phyloP scores from a whole-genome alignment of 1,140 invertebrate species.

The Zaprionus capensis region DNA sequence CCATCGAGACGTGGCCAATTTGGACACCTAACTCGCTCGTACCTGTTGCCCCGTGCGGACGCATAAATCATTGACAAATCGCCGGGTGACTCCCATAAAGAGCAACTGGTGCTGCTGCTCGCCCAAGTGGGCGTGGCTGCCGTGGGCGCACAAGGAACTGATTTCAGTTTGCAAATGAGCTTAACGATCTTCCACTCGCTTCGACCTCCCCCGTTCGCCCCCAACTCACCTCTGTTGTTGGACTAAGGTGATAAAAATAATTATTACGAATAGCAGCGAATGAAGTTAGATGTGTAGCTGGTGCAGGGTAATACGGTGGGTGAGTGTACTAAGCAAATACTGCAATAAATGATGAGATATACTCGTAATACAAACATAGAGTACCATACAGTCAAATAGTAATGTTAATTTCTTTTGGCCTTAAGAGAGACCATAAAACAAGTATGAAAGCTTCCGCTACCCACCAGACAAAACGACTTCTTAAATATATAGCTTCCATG shows the following conservation, averaged over 20 bases:
- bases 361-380: not conserved
- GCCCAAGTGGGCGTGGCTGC: conserved; percentile 20
- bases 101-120: conserved; percentile 38
- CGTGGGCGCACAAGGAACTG: conserved; percentile 2
- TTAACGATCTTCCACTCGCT: not conserved
- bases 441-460: no score
- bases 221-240: no score
- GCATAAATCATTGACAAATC: conserved; percentile 67
- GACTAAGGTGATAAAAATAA: not conserved
- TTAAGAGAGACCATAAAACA: no score
- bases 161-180: not conserved
- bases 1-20: conserved; percentile 34
- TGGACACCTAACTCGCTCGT: conserved; percentile 5
- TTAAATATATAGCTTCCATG: no score
- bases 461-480: no score
- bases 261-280: not conserved
- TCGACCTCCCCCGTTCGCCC: no score
- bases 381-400: conserved; percentile 37
- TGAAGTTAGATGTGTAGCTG: not conserved
- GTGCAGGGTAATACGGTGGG: not conserved
- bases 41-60: conserved; percentile 42
- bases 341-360: not conserved
- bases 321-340: not conserved
- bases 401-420: conserved; percentile 10
- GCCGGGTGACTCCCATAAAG: conserved; percentile 40